A percentile compares a stretch with the other conserved stretches of the same genome.
phyloP scores from a whole-genome alignment of 2,888 invertebrate species.

The Microchrysa polita region DNA sequence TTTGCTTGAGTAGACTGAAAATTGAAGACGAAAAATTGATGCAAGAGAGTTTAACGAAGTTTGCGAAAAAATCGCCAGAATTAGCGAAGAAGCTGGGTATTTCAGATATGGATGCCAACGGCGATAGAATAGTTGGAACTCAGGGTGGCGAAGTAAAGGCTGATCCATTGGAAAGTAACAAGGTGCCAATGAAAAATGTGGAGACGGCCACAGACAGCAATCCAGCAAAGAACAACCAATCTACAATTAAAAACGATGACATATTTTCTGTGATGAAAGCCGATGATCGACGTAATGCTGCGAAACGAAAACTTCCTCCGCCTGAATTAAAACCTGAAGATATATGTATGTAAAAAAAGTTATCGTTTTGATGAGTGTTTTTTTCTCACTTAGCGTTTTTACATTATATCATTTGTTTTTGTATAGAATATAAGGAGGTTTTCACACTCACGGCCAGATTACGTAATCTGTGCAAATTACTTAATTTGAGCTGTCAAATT shows the following conservation, averaged over 20 bases:
- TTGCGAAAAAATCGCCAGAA: slow-evolving; percentile 71
- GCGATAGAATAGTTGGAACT: not conserved
- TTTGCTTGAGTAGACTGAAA: slow-evolving; percentile 63
- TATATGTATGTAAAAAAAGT: no score
- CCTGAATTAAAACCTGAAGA: slow-evolving; percentile 61
- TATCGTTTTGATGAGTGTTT: no score
- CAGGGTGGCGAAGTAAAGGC: not conserved
- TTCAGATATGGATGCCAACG: slow-evolving; percentile 55
- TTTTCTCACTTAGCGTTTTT: no score
- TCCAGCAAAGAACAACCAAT: slow-evolving; percentile 28
- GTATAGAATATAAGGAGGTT: no score
- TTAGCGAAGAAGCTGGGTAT: slow-evolving; percentile 70
- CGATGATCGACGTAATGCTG: slow-evolving; percentile 63
- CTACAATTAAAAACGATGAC: slow-evolving; percentile 52
- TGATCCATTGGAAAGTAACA: not conserved
- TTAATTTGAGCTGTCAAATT: no score
- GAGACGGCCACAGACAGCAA: not conserved
- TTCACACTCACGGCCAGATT: no score
- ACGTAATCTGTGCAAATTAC: no score
- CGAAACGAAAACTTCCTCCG: slow-evolving; percentile 64
- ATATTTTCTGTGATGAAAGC: slow-evolving; percentile 68
- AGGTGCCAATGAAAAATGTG: not conserved
- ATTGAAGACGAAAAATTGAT: slow-evolving; percentile 70
- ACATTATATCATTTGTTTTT: no score
- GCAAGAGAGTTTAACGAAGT: slow-evolving; percentile 73